Base-by-base conservation (phyloP, 2,113 vertebrate genomes). In the Rhabdornis inornatus region DNA sequence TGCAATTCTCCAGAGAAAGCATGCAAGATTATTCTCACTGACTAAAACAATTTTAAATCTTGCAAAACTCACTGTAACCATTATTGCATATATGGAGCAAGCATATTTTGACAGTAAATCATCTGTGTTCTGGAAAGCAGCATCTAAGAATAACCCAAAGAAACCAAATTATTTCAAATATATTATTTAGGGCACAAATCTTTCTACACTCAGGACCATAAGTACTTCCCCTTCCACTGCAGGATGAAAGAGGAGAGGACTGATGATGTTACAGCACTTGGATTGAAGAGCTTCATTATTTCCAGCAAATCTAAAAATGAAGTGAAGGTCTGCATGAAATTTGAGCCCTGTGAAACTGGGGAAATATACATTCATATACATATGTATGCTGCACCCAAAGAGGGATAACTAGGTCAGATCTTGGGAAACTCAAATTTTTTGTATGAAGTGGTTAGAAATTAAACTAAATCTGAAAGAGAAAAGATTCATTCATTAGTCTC, bases 401-500 rank as follows among this genome's bases (percentile, higher is more conserved):
- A 90, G 68, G 8, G 22, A 25, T 89, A 92, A 91, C 45, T 78
- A 88, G 40, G 55, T 74, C 65, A 91, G n/a, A 68, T 80, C 50
- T 61, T 82, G 71, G 13, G 42, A 89, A 94, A 53, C 69, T 70
- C 50, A 5, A 8, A 4, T 84, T 93, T 95, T 95, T 92, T 17
- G 3, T 55, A 39, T 84, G 55, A 90, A 75, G 22, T 60, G 45
- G 88, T 88, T 90, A 94, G 59, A 90, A 92, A 91, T 84, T 31
- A 86, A 83, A 86, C 37, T 87, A 87, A 95, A 82, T 69, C 50
- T 71, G 68, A 80, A 88, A 78, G 37, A 93, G 42, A 96, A 94
- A 94, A 91, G 45, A 40, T 82, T 95, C 61, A 80, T 94, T 97
- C 90, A 90, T 94, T 97, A 75, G 71, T 87, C 13, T 49, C 31